Evolutionary conservation across 2,888 invertebrate genomes (phyloP), one percentile per base, ranked within the genome.

Genomic region (Parelbella ahira): DNA sequence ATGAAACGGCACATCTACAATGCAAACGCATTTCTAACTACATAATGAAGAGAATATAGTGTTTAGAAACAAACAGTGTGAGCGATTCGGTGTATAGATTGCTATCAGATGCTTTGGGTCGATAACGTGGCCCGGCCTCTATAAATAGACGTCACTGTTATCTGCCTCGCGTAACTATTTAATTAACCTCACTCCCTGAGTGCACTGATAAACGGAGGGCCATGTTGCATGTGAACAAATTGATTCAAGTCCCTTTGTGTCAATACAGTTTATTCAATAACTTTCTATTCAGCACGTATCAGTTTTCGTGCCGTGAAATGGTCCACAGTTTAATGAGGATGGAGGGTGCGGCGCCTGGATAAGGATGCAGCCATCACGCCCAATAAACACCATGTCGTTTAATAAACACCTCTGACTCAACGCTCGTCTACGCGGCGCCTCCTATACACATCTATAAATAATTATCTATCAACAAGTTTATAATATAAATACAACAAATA

Each of bases 181-280:
- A 81, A 84, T 84, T 82, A 84, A 82, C 78, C 76, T 65, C 72
- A 64, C 69, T 63, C 58, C 56, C 55, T 62, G 68, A 73, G 69
- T 73, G 70, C 72, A 68, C 58, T 70, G 81, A 82, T 82, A 81
- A 73, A 59, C 44, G 45, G 43, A 43, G 58, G 56, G 68, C 67
- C 63, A 64, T 62, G 67, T 72, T 68, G 74, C 78, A 74, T 79
- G 79, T 71, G 76, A 79, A 77, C 67, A 68, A 54, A 59, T 56
- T 53, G 55, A 55, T 53, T 36, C 42, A 34, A 24, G 18, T 34
- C 15, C 23, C 49, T 49, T 49, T 48, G 39, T 47, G 45, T 47
- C 49, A 50, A 46, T 50, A 45, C 36, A 29, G 19, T 46, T 25
- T 41, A 25, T 34, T 42, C 25, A 19, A 37, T 9, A 13, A 13